Evolutionary conservation across 2,113 vertebrate genomes (phyloP).

Genomic region (Lagopus leucura): DNA sequence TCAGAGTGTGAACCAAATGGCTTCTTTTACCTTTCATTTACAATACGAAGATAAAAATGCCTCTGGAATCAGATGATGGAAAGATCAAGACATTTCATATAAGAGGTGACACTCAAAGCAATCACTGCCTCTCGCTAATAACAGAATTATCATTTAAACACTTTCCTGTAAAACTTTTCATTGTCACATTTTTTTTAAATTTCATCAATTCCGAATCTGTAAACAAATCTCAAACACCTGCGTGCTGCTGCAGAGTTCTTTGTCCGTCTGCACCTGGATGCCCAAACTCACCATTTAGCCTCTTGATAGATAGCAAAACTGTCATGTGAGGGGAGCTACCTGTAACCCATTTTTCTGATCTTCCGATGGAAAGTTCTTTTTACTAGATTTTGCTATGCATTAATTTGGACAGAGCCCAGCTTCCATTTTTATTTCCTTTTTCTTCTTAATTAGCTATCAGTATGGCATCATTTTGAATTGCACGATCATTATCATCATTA

Average conservation of each 20-base stretch:
- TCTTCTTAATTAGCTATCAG: not conserved
- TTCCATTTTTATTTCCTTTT: not conserved
- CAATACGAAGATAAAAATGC: not conserved
- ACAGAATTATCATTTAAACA: not conserved
- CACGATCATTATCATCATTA: not conserved
- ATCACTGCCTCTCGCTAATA: not conserved
- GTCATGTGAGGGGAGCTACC: not conserved
- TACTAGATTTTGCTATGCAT: not conserved
- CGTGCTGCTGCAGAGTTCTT: not conserved
- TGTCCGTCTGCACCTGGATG: not conserved
- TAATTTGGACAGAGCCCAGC: not conserved
- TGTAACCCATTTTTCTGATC: not conserved
- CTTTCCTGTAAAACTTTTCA: not conserved
- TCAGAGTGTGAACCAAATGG: not conserved
- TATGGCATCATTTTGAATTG: not conserved
- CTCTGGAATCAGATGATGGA: not conserved
- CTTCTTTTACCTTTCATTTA: not conserved
- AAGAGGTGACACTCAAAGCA: not conserved
- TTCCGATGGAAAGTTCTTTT: not conserved
- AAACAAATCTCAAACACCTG: not conserved
- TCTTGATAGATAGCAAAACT: not conserved
- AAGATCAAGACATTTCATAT: not conserved
- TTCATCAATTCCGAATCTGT: not conserved
- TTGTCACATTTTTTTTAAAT: not conserved
- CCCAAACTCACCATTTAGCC: not conserved